phyloP scores from a whole-genome alignment of 1,140 invertebrate genomes.

The Oryctes rhinoceros region DNA sequence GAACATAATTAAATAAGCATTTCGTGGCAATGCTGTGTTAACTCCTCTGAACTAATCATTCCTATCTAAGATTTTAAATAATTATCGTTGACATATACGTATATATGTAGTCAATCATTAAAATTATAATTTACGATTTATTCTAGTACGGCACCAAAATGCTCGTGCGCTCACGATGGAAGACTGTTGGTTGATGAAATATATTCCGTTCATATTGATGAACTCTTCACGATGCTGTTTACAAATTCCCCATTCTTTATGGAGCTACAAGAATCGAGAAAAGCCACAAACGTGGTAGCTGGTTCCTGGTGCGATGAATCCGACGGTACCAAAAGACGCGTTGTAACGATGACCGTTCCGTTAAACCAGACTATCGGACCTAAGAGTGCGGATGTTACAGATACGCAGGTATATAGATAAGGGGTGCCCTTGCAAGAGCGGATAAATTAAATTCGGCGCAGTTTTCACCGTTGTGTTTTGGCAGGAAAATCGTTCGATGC shows the following conservation, averaged over 20 bases:
- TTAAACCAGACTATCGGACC: conserved; percentile 86
- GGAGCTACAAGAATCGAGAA: conserved; percentile 80
- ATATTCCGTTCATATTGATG: conserved; percentile 83
- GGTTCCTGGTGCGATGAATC: conserved; percentile 77
- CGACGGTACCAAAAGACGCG: conserved; percentile 77
- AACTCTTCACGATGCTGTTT: conserved; percentile 89
- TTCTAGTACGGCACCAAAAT: conserved; percentile 54
- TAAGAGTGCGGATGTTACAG: conserved; percentile 84
- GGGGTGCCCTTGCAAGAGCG: too few relatives aligned
- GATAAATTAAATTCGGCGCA: too few relatives aligned
- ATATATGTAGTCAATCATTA: too few relatives aligned
- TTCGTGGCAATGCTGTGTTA: too few relatives aligned
- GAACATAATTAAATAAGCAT: too few relatives aligned
- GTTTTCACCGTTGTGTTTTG: too few relatives aligned
- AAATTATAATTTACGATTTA: background rate
- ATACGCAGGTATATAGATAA: conserved; percentile 78
- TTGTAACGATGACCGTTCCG: conserved; percentile 81
- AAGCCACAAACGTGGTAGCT: conserved; percentile 78
- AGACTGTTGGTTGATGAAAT: conserved; percentile 77
- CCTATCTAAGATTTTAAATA: too few relatives aligned
- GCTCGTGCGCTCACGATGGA: conserved; percentile 79
- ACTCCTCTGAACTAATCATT: too few relatives aligned
- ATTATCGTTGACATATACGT: too few relatives aligned
- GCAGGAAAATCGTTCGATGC: too few relatives aligned
- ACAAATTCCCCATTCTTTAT: conserved; percentile 91